Evolutionary conservation across 2,113 vertebrate species (phyloP), one percentile per base, ranked within the genome.

Genomic region (Urocynchramus pylzowi): DNA sequence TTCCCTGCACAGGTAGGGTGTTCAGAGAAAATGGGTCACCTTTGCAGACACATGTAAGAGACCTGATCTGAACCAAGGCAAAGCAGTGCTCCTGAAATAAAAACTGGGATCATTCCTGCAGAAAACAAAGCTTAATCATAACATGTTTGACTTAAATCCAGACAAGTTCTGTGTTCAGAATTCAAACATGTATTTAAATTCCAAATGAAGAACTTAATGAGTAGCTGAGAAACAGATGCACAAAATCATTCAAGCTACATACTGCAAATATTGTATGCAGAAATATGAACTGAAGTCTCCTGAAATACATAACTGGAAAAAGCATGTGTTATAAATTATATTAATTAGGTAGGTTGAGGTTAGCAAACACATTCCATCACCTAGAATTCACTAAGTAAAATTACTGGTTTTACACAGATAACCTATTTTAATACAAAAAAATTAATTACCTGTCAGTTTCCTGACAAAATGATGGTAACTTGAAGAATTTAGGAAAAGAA

Each of bases 141-240:
- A 92, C 31, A 95, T 5, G 1, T 91, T 44, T 94, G 78, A 91
- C 61, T 57, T 82, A 69, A 85, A 84, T 76, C n/a, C 65, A 91
- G 65, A 75, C 53, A 89, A 84, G 12, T 83, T 88, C 45, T 50
- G 24, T 52, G 57, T 60, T 89, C 60, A 75, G 77, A 85, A 94
- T 70, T 53, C 47, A 87, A 82, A 87, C 7, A 13, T 7, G 1
- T 56, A 47, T 60, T 91, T 92, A 60, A 92, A 91, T 74, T 84
- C 69, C 50, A 89, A 79, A 89, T 59, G 65, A 95, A 69, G 35
- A 89, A 69, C 61, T 84, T 91, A 81, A 92, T 75, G 89, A 92
- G 52, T 60, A 61, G 41, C 53, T 91, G 56, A 90, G 35, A 92
- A 95, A 89, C 60, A 81, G 56, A 84, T 47, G 65, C 53, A 74